Evolutionary conservation across 2,888 invertebrate genomes (phyloP), one percentile per base, ranked within the genome.

Genomic region (Drosophila atroscutellata): DNA sequence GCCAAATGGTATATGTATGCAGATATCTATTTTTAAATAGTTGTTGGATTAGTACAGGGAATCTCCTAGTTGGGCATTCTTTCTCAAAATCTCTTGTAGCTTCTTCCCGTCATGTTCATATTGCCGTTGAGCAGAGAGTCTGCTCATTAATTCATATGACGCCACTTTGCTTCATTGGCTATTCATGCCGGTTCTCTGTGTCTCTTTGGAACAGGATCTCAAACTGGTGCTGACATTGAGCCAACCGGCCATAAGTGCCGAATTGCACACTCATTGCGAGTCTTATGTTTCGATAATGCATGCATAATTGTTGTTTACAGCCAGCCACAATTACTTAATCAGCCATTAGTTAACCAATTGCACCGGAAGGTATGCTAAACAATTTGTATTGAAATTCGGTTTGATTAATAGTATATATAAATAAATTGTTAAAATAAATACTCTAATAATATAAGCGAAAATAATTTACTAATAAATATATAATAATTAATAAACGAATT

Each of bases 111-210:
- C 42, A 63, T 60, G 51, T 58, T 66, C 45, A 30, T 66, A 51
- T 52, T 72, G 66, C 51, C 50, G 63, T 52, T 61, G 65, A 58
- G 64, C 69, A 66, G 72, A 62, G 62, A 59, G 67, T 65, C 68
- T 89, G 72, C 77, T 85, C 82, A 85, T 85, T 85, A 85, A 89
- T 85, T 85, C 87, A 85, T 89, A 81, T 75, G 71, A 86, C 80
- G 82, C 72, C 81, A 81, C 87, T 86, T 74, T 89, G 81, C 80
- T 67, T 80, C 80, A 79, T 81, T 79, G 79, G 56, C 84, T 69
- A 83, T 86, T 81, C 86, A 81, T 83, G 81, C 57, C 34, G 66
- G 42, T 49, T 42, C 28, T 13, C 37, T 18, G 24, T 36, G 57
- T 20, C 15, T 36, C 49, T 18, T 30, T 45, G 65, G 64, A 60